These are phyloP conservation scores for Drosophila asahinai DNA, from an alignment of 1,140 invertebrate species.

Conservation along the genomic window DNA sequence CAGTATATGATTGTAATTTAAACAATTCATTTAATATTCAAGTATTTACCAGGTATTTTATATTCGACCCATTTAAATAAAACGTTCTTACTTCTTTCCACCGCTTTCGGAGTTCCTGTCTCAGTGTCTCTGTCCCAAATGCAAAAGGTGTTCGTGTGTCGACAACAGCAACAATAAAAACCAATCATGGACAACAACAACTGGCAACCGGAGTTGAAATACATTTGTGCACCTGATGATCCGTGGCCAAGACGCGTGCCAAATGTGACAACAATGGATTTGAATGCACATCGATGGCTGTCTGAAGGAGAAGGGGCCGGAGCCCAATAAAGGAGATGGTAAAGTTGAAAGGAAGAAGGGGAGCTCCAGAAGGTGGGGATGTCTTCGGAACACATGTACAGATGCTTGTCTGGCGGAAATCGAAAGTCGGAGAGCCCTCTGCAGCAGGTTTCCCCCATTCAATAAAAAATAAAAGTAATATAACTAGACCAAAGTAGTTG, in stretches of 20 bases:
- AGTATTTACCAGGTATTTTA: neutral
- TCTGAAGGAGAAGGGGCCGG: neutral
- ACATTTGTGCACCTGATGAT: slow-evolving; percentile 68
- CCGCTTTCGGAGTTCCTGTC: slow-evolving; percentile 13
- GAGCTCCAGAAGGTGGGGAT: neutral
- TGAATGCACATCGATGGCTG: slow-evolving; percentile 41
- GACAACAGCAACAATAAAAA: slow-evolving; percentile 59
- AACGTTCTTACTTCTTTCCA: neutral
- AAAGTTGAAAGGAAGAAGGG: neutral
- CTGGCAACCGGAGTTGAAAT: slow-evolving; percentile 18
- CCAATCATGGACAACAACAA: slow-evolving; percentile 51
- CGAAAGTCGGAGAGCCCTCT: slow-evolving; percentile 29
- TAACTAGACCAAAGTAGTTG: slow-evolving; percentile 19
- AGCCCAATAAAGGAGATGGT: slow-evolving; percentile 17
- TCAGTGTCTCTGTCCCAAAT: slow-evolving; percentile 28
- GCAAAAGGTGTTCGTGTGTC: slow-evolving; percentile 55
- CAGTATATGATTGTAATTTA: too few species aligned
- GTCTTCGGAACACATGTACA: slow-evolving; percentile 11
- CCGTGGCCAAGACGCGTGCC: slow-evolving; percentile 72
- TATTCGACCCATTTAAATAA: neutral
- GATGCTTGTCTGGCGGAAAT: slow-evolving; percentile 43
- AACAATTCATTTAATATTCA: too few species aligned
- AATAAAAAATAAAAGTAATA: slow-evolving; percentile 6
- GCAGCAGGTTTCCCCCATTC: neutral
- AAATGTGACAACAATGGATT: slow-evolving; percentile 69